Conservation (phyloP, 2,888 invertebrate genomes). For the Dysmachus trigonus region DNA sequence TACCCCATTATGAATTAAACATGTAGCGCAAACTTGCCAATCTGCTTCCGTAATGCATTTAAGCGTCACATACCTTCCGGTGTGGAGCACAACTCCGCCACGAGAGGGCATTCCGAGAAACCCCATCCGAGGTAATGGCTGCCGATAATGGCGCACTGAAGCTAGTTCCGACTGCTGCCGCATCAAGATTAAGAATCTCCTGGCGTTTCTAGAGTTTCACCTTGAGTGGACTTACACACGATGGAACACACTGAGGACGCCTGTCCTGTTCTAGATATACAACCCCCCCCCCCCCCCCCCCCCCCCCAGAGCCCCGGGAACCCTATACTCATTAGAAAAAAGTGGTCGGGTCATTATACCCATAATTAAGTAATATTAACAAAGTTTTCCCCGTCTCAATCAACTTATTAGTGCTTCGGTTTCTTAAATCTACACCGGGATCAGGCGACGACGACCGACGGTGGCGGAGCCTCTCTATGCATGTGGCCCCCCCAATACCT, state of each 20-base stretch:
- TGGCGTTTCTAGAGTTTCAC: neutral
- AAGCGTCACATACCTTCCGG: neutral
- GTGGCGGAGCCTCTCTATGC: neutral
- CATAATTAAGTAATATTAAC: slow-evolving; percentile 39
- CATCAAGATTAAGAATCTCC: neutral
- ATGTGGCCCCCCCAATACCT: neutral
- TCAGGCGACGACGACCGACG: neutral
- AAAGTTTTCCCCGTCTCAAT: slow-evolving; percentile 31
- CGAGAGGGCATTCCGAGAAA: neutral
- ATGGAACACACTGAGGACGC: neutral
- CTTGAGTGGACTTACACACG: neutral
- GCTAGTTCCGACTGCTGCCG: neutral
- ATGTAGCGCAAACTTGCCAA: neutral
- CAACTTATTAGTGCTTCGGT: slow-evolving; percentile 32
- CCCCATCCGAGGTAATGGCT: neutral
- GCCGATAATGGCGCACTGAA: neutral
- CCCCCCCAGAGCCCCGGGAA: neutral
- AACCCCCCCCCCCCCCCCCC: neutral
- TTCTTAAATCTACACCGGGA: slow-evolving; percentile 3
- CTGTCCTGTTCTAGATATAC: neutral
- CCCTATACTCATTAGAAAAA: slow-evolving; percentile 11
- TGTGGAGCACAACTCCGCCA: neutral
- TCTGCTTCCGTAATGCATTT: neutral
- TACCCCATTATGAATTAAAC: neutral
- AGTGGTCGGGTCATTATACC: slow-evolving; percentile 15